Evolutionary conservation across 2,888 invertebrate species (phyloP), one percentile per base, ranked within the genome.

Genomic region (Drosophila sordidula): DNA sequence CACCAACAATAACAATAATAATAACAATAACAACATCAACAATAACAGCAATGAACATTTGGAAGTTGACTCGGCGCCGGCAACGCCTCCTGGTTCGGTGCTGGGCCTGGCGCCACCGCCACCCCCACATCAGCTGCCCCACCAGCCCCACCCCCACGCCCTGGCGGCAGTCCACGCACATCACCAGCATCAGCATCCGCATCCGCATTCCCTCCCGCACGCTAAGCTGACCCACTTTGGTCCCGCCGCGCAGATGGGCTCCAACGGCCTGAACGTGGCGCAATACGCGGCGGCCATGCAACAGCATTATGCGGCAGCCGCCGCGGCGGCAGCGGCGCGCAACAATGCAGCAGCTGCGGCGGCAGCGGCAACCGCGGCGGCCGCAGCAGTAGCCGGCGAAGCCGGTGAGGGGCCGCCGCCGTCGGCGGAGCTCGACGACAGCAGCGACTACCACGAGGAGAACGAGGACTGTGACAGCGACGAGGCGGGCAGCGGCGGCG

Each of bases 251-350:
- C 89, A 88, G 70, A 82, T 90, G 54, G 90, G 87, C 46, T 79
- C 90, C 52, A 90, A 90, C 44, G 90, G 91, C 6, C 29, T 90
- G 0, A 91, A 90, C 41, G 91, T 90, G 57, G 91, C 90, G 0
- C 90, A 90, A 63, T 90, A 90, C 67, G 90, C 90, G 14, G 90
- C 90, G 36, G 90, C 89, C 26, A 91, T 90, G 91, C 90, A 90
- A 44, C 90, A 90, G 42, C 90, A 91, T 62, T 90, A 90, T 58
- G 91, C 91, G 6, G 90, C 90, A 9, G 90, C 89, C 34, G 88
- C 85, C 12, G 90, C 90, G 0, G 89, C 90, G 1, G 90, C 88
- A 29, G 90, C 90, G 2, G 89, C 87, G 3, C 79, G 83, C 51
- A 90, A 83, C 42, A 90, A 79, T 59, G 89, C 89, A 2, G 90